Base-by-base conservation (phyloP, 1,140 invertebrate genomes). In the Neotoxoptera formosana region DNA sequence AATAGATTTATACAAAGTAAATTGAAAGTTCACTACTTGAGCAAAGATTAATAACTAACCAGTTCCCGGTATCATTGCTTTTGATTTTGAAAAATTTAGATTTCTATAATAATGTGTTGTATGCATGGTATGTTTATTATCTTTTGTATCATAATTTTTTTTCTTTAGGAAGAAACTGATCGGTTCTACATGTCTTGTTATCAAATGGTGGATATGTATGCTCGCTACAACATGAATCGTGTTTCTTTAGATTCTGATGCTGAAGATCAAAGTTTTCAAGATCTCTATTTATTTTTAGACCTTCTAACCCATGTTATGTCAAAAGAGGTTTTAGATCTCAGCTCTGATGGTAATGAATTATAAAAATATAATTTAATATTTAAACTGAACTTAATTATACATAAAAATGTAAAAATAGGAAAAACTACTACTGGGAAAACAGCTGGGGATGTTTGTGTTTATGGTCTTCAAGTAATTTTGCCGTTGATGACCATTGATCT, bases 401-500 rank as follows among this genome's bases (percentile, higher is more conserved):
- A 51, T 91, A 51, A 83, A 14, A 81, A 25, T 83, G 20, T 91
- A 51, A 83, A 30, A 67, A 56, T 53, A 93, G 91, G 81, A 53
- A 93, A 25, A 56, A 93, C 11, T 53, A 53, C 81, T 86, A 56
- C 76, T 45, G 81, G 81, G 17, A 93, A 56, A 86, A 86, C 91
- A 30, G 91, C 96, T 9, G 96, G 96, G 6, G 96, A 97, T 95
- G 96, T 98, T 45, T 97, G 96, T 94, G 94, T 98, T 7, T 96
- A 96, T 95, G 97, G 97, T 47, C 95, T 98, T 0, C 96, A 96
- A 94, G 97, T 97, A 90, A 95, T 98, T 90, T 97, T 98, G 96
- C 97, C 97, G 41, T 95, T 98, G 89, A 97, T 98, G 96, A 97
- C 96, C 87, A 95, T 96, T n/a, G 97, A 98, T 94, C 95, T 98